Evolutionary conservation across 2,888 invertebrate genomes (phyloP), one percentile per base, ranked within the genome.

Genomic region (Caenorhabditis sp.): DNA sequence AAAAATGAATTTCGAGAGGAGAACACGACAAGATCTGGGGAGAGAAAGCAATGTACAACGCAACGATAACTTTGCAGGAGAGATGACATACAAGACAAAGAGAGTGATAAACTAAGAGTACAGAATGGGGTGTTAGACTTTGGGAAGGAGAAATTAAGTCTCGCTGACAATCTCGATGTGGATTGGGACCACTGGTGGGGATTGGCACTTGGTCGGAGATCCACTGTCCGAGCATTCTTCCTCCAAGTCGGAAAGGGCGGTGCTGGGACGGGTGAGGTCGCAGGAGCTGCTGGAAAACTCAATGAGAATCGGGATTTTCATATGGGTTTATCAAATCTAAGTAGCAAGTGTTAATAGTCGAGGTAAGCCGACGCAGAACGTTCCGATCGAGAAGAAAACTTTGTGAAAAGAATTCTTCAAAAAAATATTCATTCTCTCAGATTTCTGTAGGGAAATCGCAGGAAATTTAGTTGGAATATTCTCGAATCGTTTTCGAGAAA

Each of bases 151-250:
- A 14, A 19, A 49, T 58, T 59, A 84, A 1, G 80, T 76, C 41
- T 84, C 84, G 61, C 68, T 75, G 47, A 80, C 69, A 24, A 84
- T 76, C 68, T 80, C 80, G 56, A 84, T 75, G 49, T 76, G 77
- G 28, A 84, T 84, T 14, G 84, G 76, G 16, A n/a, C 68, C 10
- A 58, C 68, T 38, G 83, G 75, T 16, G 80, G 72, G 0, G 84
- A 84, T 31, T 69, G 69, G 47, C 80, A 75, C 44, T 84, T 84
- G 1, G 85, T 82, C 8, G 87, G 87, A 24, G 85, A 85, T 66
- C 85, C 87, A 16, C 75, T 81, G 61, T 87, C 87, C 2, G 85
- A 85, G 58, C 84, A 84, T 61, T 87, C 87, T 77, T 87, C 87
- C 47, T 86, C 85, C 19, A 87, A 54, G 58, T 87, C 87, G 6